phyloP scores from a whole-genome alignment of 2,797 vertebrate species.

The Trachurus trachurus region DNA sequence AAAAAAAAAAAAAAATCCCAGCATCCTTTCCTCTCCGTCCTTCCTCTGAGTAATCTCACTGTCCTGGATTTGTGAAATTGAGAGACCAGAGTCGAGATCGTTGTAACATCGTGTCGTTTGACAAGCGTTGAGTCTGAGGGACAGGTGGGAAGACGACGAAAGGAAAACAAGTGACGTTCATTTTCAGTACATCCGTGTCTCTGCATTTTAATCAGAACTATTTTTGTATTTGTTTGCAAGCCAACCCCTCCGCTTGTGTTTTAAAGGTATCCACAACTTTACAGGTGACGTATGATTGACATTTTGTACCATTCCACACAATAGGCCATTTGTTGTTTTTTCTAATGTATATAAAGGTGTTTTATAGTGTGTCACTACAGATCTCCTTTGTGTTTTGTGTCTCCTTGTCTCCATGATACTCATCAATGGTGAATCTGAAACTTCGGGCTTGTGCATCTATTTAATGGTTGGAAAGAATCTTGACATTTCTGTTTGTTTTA shows the following conservation, averaged over 20 bases:
- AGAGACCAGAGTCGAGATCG: constrained; percentile 14
- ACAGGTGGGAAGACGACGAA: constrained; percentile 30
- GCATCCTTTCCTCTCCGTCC: constrained; percentile 54
- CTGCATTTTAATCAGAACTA: constrained; percentile 74
- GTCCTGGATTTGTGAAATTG: constrained; percentile 37
- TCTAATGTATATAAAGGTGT: constrained; percentile 82
- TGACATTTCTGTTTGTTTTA: not conserved
- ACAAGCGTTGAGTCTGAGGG: constrained; percentile 27
- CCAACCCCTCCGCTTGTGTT: constrained; percentile 42
- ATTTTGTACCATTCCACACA: constrained; percentile 79
- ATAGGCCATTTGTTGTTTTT: constrained; percentile 64
- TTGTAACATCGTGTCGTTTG: constrained; percentile 31
- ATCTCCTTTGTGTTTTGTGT: constrained; percentile 20
- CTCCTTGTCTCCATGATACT: not conserved
- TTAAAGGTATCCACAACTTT: constrained; percentile 56
- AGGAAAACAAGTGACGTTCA: constrained; percentile 17
- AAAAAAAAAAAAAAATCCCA: constrained; percentile 37
- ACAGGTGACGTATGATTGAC: constrained; percentile 53
- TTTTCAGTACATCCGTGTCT: constrained; percentile 41
- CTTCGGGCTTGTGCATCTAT: not conserved
- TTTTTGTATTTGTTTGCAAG: constrained; percentile 77
- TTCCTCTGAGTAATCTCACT: constrained; percentile 52
- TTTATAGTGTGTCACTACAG: constrained; percentile 73
- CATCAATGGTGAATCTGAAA: constrained; percentile 2
- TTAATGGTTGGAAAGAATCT: not conserved